Percentiles rank a stretch among this genome's conserved stretches.
Conservation (phyloP, 2,797 vertebrate species). For the Graptemys geographica region DNA sequence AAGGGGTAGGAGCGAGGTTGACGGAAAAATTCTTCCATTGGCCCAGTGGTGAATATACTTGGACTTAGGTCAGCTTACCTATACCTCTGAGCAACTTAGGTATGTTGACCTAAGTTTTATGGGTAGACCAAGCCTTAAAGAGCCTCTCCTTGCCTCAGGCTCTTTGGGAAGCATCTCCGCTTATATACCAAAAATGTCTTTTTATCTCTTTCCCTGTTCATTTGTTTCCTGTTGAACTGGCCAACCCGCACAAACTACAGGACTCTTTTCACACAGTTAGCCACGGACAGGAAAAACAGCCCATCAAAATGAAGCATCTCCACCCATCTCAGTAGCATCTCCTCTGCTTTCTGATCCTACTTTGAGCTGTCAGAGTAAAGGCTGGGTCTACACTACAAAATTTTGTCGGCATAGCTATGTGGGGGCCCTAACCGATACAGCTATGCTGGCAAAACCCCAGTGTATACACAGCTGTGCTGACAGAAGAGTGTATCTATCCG, state of each 20-base stretch:
- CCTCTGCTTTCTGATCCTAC: conserved; percentile 54
- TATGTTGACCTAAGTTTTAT: background rate
- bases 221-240: conserved; percentile 44
- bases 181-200: conserved; percentile 67
- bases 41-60: background rate
- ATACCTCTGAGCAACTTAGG: background rate
- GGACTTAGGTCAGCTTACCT: background rate
- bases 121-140: background rate
- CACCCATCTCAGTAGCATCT: conserved; percentile 45
- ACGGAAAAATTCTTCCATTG: background rate
- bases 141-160: conserved; percentile 20
- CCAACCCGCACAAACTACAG: conserved; percentile 52
- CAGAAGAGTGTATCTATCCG: background rate
- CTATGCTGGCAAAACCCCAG: background rate
- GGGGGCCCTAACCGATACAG: background rate
- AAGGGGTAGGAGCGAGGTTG: background rate
- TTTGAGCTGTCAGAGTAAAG: conserved; percentile 5
- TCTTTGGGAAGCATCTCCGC: conserved; percentile 38
- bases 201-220: conserved; percentile 53
- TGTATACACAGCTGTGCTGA: background rate
- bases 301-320: conserved; percentile 3
- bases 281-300: conserved; percentile 25
- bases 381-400: background rate
- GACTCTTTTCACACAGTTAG: conserved; percentile 61
- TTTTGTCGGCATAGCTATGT: background rate